Conservation (phyloP, 2,888 invertebrate species). For the Pegoplata infirma region DNA sequence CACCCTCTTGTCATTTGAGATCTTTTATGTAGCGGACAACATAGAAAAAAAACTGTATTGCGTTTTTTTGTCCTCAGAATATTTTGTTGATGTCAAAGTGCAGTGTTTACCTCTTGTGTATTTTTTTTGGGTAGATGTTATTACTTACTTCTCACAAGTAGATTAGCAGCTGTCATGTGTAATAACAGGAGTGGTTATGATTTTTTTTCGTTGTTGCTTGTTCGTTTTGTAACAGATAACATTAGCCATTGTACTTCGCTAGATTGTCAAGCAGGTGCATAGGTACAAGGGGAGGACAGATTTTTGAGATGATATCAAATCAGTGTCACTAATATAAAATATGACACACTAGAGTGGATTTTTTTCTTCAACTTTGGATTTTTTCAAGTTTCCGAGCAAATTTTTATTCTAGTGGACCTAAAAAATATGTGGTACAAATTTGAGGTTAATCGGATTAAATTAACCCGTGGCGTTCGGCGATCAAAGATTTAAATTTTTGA, state of each 20-base stretch:
- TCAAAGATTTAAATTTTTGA: no score
- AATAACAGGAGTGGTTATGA: constrained; percentile 50
- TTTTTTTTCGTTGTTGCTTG: constrained; percentile 21
- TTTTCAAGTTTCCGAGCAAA: no score
- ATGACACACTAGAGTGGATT: no score
- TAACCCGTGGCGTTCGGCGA: no score
- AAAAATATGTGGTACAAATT: no score
- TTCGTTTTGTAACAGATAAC: constrained; percentile 13
- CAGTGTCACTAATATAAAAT: no score
- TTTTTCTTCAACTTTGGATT: no score
- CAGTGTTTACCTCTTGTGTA: constrained; percentile 5
- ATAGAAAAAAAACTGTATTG: background rate
- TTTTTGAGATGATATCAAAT: background rate
- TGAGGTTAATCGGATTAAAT: no score
- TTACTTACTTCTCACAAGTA: constrained; percentile 28
- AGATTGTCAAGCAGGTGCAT: constrained; percentile 13
- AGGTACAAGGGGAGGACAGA: background rate
- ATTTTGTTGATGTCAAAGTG: constrained; percentile 42
- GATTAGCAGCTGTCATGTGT: constrained; percentile 64
- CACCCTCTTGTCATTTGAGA: constrained; percentile 26
- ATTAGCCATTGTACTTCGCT: constrained; percentile 16
- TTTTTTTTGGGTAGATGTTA: constrained; percentile 2
- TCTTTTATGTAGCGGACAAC: background rate
- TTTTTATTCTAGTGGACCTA: no score
- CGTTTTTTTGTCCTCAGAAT: constrained; percentile 11